Evolutionary conservation across 2,888 invertebrate genomes (phyloP), one percentile per base, ranked within the genome.

Genomic region (Leucophora obtusa): DNA sequence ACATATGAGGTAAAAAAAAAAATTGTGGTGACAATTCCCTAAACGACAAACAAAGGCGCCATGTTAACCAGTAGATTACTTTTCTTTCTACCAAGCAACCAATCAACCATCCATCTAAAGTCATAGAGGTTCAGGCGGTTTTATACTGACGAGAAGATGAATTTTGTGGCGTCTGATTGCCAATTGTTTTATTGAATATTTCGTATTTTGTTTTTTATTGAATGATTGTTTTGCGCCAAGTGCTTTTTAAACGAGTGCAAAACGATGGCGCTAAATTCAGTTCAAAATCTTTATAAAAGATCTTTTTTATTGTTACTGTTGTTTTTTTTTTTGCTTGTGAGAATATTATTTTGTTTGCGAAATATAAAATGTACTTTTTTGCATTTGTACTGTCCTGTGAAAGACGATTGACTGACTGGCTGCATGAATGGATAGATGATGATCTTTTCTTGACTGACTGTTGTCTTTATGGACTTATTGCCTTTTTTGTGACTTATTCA

Each of bases 11-110:
- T 58, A 58, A 6, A 73, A 53, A 54, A 56, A 47, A n/a, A 66
- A 71, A 65, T 80, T 82, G 74, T 85, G 84, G 84, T 85, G 87
- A 85, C 88, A 88, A 88, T 87, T 87, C 87, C 87, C 87, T 85
- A 58, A 54, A 70, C 58, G 43, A 73, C 69, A 77, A 47, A 75
- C 79, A 79, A 74, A 78, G 89, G 89, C 89, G 89, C 89, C 89
- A 89, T 89, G 89, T 89, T 87, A 74, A 69, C 43, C 69, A 65
- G 72, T 59, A 74, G 63, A 79, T 75, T 69, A 69, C 28, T 73
- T 35, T 21, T 51, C 9, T n/a, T 17, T 35, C 53, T 50, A 66
- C 18, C 24, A 65, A 17, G 50, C 35, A 28, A 28, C 47, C 53
- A 38, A 66, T 62, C 47, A 18, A 35, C 47, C 70, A 76, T 63